Base-by-base conservation (phyloP, 2,888 invertebrate genomes). In the Panopea generosa region DNA sequence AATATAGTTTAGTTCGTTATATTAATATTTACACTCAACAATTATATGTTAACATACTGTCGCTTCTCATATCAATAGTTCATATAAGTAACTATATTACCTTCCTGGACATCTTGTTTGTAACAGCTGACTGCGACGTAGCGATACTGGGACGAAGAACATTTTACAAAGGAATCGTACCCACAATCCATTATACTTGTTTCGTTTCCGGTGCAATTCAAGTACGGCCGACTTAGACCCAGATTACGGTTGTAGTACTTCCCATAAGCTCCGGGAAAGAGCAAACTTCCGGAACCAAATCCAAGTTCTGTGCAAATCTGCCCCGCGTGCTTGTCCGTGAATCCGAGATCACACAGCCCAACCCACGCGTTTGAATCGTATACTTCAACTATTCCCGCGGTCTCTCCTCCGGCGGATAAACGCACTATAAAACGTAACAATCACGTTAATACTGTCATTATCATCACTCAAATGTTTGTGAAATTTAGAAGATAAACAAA, bases 301-400 rank as follows among this genome's bases (percentile, higher is more conserved):
- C 96, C 96, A 24, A 96, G 90, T 87, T 96, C 95, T 63, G 93
- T 94, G 85, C 96, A 96, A 1, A 95, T 94, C 0, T 96, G 95
- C 84, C 40, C 45, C 0, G 96, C 96, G 84, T 95, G 95, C 20
- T 92, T 93, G 72, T 95, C 91, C n/a, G 94, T 95, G 86, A 96
- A 96, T 77, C 95, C 94, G 83, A 95, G 95, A 86, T 96, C 96
- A 90, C 96, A 96, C 14, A 96, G 94, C 77, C 94, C 94, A 1
- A 95, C 95, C 95, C 95, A 95, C 71, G 92, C 66, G 0, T 94
- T 95, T 73, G 91, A 53, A 2, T 82, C 63, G 22, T 79, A 69
- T 6, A 84, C 61, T 53, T 86, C 85, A 2, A 87, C 77, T 11
- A 84, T 82, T 0, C 87, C 87, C 27, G 73, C 49, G 33, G 70